Evolutionary conservation across 2,888 invertebrate species (phyloP), one percentile per base, ranked within the genome.

Genomic region (Drosophila imparisetae): DNA sequence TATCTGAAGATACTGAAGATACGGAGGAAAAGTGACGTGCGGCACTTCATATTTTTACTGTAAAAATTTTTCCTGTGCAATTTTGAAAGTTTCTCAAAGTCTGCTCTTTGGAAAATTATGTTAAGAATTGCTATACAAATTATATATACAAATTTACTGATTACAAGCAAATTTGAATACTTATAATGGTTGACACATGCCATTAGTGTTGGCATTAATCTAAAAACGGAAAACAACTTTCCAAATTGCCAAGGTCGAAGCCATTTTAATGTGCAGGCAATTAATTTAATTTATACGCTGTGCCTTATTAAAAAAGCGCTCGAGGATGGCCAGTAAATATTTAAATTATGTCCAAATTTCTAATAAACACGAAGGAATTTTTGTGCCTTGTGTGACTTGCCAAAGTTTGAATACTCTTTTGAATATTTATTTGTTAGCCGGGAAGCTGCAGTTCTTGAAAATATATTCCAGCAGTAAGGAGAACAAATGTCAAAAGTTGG

Each of bases 201-300:
- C 50, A 64, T 59, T 63, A 34, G 24, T 48, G 68, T 63, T 38
- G 29, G 48, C 50, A 57, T 32, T 29, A 54, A 61, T 62, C 36
- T 50, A 11, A 52, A 58, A 54, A 38, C 48, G 42, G 48, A 67
- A 67, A 72, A 65, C 42, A 60, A 42, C 48, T 66, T 66, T 66
- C 50, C 50, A 68, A 66, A 54, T 45, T 32, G 13, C 34, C 80
- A 77, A 71, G 79, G 85, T 68, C 78, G 75, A 72, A 73, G 71
- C 32, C 65, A 65, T 54, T 70, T 78, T 71, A 63, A 73, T 75
- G 82, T 75, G 42, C 81, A 60, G 57, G 52, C 76, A 86, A 86
- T 81, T 69, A 77, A 86, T 73, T 69, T 77, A 76, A 81, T 77
- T 86, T 86, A 86, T 81, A 66, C n/a, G 62, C 59, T 61, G 60